Percentiles rank a stretch among this genome's conserved stretches.
These are phyloP conservation scores for Yponomeuta plumbellus DNA, from an alignment of 2,888 invertebrate genomes.

Conservation along the genomic window DNA sequence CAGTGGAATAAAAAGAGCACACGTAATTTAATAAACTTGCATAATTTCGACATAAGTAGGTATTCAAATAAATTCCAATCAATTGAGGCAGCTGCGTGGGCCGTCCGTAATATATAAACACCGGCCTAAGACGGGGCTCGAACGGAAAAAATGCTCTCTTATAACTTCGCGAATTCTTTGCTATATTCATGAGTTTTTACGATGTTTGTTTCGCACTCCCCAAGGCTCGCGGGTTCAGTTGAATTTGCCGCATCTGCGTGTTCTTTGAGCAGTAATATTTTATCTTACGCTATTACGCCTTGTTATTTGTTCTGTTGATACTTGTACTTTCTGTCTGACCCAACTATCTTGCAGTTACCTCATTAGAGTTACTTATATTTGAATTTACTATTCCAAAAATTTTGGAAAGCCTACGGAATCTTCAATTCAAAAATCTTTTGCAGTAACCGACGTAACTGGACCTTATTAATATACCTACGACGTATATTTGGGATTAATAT, in stretches of 20 bases:
- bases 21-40: too few relatives aligned
- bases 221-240: constrained; percentile 42
- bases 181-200: constrained; percentile 60
- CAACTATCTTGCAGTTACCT: not conserved
- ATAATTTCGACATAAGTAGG: too few relatives aligned
- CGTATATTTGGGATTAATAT: too few relatives aligned
- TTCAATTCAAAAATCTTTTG: too few relatives aligned
- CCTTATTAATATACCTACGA: too few relatives aligned
- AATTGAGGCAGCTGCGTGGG: not conserved
- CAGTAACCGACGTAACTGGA: too few relatives aligned
- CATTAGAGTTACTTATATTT: not conserved
- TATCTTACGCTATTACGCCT: constrained; percentile 32
- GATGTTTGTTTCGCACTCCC: constrained; percentile 49
- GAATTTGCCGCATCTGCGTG: constrained; percentile 57
- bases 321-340: not conserved
- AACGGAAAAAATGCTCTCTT: constrained; percentile 47
- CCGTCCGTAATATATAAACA: not conserved
- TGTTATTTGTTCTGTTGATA: not conserved
- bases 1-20: too few relatives aligned
- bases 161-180: constrained; percentile 53
- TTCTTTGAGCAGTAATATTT: constrained; percentile 48
- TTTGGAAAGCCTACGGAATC: too few relatives aligned
- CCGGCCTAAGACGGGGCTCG: constrained; percentile 15
- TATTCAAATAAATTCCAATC: too few relatives aligned
- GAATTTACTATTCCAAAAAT: not conserved